Evolutionary conservation across 2,797 vertebrate species (phyloP).

Genomic region (Poecilia gillii): DNA sequence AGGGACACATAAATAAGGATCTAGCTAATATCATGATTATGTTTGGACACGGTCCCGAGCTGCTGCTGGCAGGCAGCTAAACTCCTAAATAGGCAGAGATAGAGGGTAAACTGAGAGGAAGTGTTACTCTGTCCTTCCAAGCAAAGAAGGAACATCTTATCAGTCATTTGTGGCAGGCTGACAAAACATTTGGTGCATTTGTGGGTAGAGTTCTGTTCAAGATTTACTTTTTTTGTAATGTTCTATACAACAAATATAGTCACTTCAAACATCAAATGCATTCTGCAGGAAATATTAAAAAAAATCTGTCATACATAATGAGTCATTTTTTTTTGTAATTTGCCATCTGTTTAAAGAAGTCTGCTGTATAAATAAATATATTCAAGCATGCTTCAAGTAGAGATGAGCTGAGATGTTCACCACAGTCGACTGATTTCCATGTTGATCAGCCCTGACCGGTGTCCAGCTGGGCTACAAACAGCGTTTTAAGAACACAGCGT

Average conservation of each 20-base stretch:
- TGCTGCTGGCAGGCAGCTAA: conserved; percentile 74
- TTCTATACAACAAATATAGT: conserved; percentile 66
- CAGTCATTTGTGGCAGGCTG: conserved; percentile 65
- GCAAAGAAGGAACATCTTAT: conserved; percentile 75
- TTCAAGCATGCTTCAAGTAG: conserved; percentile 50
- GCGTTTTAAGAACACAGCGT: no score
- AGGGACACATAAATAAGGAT: conserved; percentile 80
- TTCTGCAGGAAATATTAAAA: conserved; percentile 3
- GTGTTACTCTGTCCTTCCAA: conserved; percentile 80
- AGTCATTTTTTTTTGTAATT: conserved; percentile 52
- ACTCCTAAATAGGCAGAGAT: conserved; percentile 74
- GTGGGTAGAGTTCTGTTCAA: conserved; percentile 57
- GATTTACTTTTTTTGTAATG: conserved; percentile 56
- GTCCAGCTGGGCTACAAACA: background rate
- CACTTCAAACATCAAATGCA: conserved; percentile 56
- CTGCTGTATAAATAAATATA: conserved; percentile 27
- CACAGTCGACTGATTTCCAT: background rate
- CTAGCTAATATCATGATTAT: conserved; percentile 82
- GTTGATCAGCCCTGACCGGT: background rate
- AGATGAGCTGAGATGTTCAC: background rate
- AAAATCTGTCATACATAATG: conserved; percentile 36
- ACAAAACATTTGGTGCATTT: conserved; percentile 67
- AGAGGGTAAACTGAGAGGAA: conserved; percentile 78
- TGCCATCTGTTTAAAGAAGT: conserved; percentile 56
- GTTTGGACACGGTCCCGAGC: conserved; percentile 80